Evolutionary conservation across 2,888 invertebrate species (phyloP), one percentile per base, ranked within the genome.

Genomic region (Hanleya hanleyi): DNA sequence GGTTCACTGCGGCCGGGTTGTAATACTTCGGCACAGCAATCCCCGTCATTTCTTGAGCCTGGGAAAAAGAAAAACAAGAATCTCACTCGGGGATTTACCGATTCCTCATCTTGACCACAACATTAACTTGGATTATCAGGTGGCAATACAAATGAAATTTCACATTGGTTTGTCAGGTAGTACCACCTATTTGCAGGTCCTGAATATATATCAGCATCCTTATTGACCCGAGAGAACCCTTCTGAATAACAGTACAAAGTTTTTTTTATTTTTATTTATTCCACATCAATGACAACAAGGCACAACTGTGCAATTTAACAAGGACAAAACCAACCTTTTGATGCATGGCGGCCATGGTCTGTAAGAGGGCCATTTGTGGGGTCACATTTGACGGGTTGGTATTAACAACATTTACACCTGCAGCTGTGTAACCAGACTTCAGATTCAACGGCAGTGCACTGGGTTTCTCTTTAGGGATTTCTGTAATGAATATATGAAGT

Each of bases 1-100:
- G 93, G 87, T 94, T 94, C n/a, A 95, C 93, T 29, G 94, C 93
- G 41, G 93, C 92, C 0, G 95, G 94, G 90, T 95, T 95, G 88
- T 94, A 95, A 90, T 94, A 96, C 70, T 94, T 93, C 5, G 95
- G 95, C 61, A 93, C 89, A 64, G 91, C 91, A 0, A 92, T 91
- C 5, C 92, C 92, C 22, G 92, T 92, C 70, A 91, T 75, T 74
- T 91, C 90, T 75, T 91, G 90, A 9, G 91, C 89, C 87, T 90
- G 72, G 32, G 71, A 75, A 57, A 57, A 29, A 26, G 57, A 26
- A 29, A 57, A 9, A 22, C 26, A 57, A 2, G 9, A 57, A 4
- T 22, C 2, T 47, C 3, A 47, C 47, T n/a, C n/a, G 4, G 7
- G 47, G 7, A 41, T 9, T 12, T 41, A 47, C 47, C 47, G 22